Base-by-base conservation (phyloP, 2,888 invertebrate genomes). In the Hypselothyrea guttata region DNA sequence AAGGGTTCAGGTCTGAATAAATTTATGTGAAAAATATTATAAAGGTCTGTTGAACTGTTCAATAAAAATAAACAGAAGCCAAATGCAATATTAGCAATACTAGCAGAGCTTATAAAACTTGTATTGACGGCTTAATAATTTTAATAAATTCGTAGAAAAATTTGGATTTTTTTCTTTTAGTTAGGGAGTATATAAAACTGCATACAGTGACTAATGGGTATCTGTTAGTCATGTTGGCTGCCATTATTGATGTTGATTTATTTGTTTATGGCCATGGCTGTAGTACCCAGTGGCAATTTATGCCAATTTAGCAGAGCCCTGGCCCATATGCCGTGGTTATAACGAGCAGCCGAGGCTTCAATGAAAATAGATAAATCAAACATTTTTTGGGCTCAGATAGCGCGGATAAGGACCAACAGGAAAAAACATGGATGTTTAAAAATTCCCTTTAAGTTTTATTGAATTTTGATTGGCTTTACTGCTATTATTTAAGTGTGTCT, bases 301-400 rank as follows among this genome's bases (percentile, higher is more conserved):
- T 84, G 78, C 78, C 78, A 78, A 84, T 84, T 78, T 84, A 59
- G 68, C 75, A 66, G 45, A 56, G 60, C 53, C 46, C 44, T 63
- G 12, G 34, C 28, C 59, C 52, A 40, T 51, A 59, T 35, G 48
- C 31, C 45, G 28, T 38, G 42, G 44, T 27, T 38, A 52, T 59
- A 71, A 66, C 66, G 59, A 54, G 62, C 56, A 44, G 7, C 11
- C 51, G 40, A 16, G 38, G 53, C 49, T 49, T 42, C 57, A 60
- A 65, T 57, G 59, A 65, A 67, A 61, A 55, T 49, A 52, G 63
- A 53, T 81, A 82, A 84, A 71, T 78, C 78, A 68, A 38, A 77
- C 22, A 45, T 59, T 62, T 34, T 7, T 1, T 8, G 8, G 3
- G 31, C 16, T 15, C 15, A 31, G 7, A 27, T 7, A 15, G 31